Percentiles rank a stretch among this genome's conserved stretches.
Evolutionary conservation across 2,797 vertebrate species (phyloP).

Genomic region (Catostomus latipinnis): DNA sequence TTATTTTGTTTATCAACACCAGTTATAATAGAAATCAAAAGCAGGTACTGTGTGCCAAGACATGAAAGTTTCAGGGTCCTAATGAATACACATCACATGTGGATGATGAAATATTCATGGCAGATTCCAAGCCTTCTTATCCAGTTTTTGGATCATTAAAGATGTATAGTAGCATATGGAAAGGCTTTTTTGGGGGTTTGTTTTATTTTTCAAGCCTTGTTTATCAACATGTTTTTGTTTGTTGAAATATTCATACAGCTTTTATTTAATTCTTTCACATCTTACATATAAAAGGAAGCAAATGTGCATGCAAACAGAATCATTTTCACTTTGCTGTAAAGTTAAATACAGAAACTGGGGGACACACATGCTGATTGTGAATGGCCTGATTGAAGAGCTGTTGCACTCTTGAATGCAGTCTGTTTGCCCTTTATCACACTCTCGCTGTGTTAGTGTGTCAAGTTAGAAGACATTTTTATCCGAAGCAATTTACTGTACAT

Average conservation of each 20-base stretch:
- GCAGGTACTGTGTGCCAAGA: slow-evolving; percentile 82
- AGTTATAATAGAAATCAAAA: slow-evolving; percentile 80
- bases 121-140: slow-evolving; percentile 84
- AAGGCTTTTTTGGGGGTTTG: slow-evolving; percentile 60
- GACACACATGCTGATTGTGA: slow-evolving; percentile 80
- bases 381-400: slow-evolving; percentile 81
- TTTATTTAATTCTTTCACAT: slow-evolving; percentile 90
- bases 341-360: slow-evolving; percentile 78
- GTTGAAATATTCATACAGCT: slow-evolving; percentile 87
- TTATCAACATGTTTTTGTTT: slow-evolving; percentile 89
- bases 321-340: slow-evolving; percentile 83
- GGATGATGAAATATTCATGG: slow-evolving; percentile 87
- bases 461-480: background rate
- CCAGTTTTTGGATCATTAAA: slow-evolving; percentile 88
- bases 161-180: slow-evolving; percentile 87
- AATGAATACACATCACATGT: slow-evolving; percentile 85
- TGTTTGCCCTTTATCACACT: slow-evolving; percentile 49
- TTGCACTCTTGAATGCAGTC: slow-evolving; percentile 41
- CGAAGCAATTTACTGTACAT: background rate
- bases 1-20: slow-evolving; percentile 79
- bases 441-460: background rate
- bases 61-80: slow-evolving; percentile 71
- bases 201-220: slow-evolving; percentile 85
- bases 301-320: slow-evolving; percentile 82
- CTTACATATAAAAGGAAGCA: slow-evolving; percentile 85